Evolutionary conservation across 2,888 invertebrate genomes (phyloP), one percentile per base, ranked within the genome.

Genomic region (Stegana nigrithorax): DNA sequence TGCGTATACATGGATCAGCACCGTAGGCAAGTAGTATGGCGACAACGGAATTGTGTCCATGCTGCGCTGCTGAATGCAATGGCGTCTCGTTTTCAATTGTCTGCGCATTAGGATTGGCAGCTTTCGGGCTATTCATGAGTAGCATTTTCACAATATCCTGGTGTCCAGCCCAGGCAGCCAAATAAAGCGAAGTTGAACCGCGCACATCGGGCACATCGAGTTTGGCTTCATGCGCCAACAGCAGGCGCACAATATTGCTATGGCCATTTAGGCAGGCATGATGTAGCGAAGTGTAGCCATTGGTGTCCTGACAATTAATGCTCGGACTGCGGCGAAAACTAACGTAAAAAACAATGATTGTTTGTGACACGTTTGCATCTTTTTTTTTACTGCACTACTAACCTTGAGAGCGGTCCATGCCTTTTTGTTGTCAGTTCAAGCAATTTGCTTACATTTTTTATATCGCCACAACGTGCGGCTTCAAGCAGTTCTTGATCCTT

Each of bases 401-500:
- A 82, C 81, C 95, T 95, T 87, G 95, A 93, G 86, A 95, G 90
- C 83, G 95, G 95, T 88, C 95, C 95, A 90, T 93, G 93, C 89
- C 94, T 93, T 90, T 92, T 94, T 83, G 92, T 91, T 87, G 92
- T 91, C 87, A 93, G 92, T 78, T 91, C 91, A 78, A 97, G 88
- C 84, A 97, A 92, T 89, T 95, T 96, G 86, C 95, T 95, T 70
- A 96, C 94, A 74, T 92, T 90, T 78, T 90, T 89, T 80, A 92
- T 90, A 87, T 96, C 94, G 81, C 96, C 97, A 88, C 91, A 94
- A 81, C 96, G 91, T 78, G 96, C 94, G 74, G 96, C 97, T 84
- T 97, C 96, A 85, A 97, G 89, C 86, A 97, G 90, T 87, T 97
- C 96, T 87, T 96, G 95, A 87, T 97, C 96, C 88, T 95, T 95